Evolutionary conservation across 2,888 invertebrate species (phyloP), one percentile per base, ranked within the genome.

Genomic region (Mimas tiliae): DNA sequence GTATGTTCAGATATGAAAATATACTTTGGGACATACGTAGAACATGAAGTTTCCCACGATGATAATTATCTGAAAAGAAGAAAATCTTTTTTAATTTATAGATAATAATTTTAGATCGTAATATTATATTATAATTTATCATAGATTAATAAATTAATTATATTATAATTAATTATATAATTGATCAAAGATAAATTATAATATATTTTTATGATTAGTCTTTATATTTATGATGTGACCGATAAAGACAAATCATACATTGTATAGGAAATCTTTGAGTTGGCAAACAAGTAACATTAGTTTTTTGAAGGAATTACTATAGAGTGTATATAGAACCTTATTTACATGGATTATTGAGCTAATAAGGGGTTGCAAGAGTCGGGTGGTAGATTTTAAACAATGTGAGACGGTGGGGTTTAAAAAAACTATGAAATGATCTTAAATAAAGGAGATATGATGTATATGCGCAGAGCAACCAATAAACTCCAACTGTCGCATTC

Each of bases 21-120:
- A 72, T 73, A 76, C 72, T 77, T 75, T 68, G 69, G 71, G 79
- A 62, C 83, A 73, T 85, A 88, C 84, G 78, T 83, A 81, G 73
- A 73, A 68, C 66, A 72, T 68, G 74, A 78, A 78, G 80, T 77
- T 79, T 73, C 70, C 70, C 70, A 64, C 68, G 72, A 66, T 67
- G 76, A 70, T 73, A 81, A 87, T n/a, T n/a, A n/a, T 82, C 88
- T 89, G 88, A 72, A 89, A 88, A 74, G 76, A 86, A 75, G 64
- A 77, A 74, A 76, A 78, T 69, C 48, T 63, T 52, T 38, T 34
- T 16, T 8, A 38, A 16, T 34, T 55, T 33, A n/a, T 42, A 27
- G 1, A 19, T 42, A 11, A 38, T 38, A 33, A 53, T 8, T 8
- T 33, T 33, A n/a, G n/a, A n/a, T 34, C 14, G 1, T 1, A 33